phyloP scores from a whole-genome alignment of 2,797 vertebrate genomes.

The Prionace glauca region DNA sequence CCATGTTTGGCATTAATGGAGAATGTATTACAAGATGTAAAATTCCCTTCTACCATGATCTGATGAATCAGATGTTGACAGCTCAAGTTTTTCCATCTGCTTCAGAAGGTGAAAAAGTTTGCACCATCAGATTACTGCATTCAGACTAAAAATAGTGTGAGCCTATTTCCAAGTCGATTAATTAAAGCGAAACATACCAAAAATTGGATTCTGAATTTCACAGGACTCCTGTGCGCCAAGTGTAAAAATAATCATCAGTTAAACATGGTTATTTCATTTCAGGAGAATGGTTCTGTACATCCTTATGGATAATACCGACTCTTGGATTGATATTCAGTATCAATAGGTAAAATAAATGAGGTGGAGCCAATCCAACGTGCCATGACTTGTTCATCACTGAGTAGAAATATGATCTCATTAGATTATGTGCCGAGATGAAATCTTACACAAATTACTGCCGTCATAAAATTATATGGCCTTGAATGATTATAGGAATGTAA shows the following conservation, averaged over 20 bases:
- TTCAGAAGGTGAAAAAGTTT: not conserved
- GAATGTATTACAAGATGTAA: not conserved
- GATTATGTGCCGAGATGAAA: not conserved
- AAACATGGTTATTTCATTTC: not conserved
- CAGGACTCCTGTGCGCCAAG: not conserved
- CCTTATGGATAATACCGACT: not conserved
- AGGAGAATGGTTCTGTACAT: not conserved
- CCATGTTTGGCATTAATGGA: not conserved
- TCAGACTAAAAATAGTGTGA: no score
- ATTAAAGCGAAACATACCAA: not conserved
- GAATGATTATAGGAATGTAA: not conserved
- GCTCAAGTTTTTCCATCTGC: not conserved
- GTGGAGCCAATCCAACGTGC: not conserved
- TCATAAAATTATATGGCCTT: not conserved
- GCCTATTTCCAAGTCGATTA: not conserved
- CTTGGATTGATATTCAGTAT: not conserved
- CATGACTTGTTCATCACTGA: not conserved
- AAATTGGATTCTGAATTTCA: not conserved
- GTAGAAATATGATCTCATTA: not conserved
- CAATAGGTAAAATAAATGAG: not conserved
- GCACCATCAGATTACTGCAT: no score
- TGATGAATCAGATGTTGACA: not conserved
- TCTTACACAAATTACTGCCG: not conserved
- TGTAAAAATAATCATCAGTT: not conserved
- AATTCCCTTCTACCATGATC: not conserved